Base-by-base conservation (phyloP, 2,113 vertebrate species). In the Dolichotis patagonum region DNA sequence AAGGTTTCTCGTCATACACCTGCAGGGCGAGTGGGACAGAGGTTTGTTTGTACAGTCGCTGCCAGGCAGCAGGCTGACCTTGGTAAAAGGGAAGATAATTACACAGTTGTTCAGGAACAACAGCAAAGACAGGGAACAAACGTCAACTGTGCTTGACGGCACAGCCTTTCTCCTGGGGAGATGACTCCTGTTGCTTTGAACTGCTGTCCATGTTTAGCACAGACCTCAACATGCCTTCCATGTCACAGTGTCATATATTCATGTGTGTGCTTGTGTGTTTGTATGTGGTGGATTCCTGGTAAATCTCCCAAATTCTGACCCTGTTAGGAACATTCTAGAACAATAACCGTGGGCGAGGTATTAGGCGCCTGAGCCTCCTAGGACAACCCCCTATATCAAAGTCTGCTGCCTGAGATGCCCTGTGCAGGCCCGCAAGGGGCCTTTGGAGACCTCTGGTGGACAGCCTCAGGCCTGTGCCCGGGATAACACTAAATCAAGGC, bases 51-150 rank as follows among this genome's bases (percentile, higher is more conserved):
- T 94, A 65, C 91, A 90, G 75, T 84, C 88, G 89, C 90, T 96
- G 91, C 95, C 95, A 95, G 95, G 88, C 10, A 11, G 96, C 94
- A 84, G 94, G 30, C 94, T 85, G 92, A 97, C 96, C 97, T 97
- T 89, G 35, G 96, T 85, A 46, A 90, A 91, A 91, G 95, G 94
- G 88, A 88, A 96, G 91, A 97, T 97, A 97, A 97, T 97, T 91
- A 96, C 90, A 93, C 58, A 92, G 96, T 94, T 94, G 96, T 71
- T 95, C 60, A 62, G 92, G 77, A 95, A 94, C 89, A 92, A 97
- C 95, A 96, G 85, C 43, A 28, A 81, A 85, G 88, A 63, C 49
- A 85, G 22, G 80, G 82, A 96, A 83, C 60, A n/a, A 17, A 35
- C 77, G 67, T 32, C 41, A 78, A 62, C 78, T 41, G 20, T 65